These are phyloP conservation scores for Heterocephalus glaber DNA, from an alignment of 2,113 vertebrate species.

Conservation along the genomic window DNA sequence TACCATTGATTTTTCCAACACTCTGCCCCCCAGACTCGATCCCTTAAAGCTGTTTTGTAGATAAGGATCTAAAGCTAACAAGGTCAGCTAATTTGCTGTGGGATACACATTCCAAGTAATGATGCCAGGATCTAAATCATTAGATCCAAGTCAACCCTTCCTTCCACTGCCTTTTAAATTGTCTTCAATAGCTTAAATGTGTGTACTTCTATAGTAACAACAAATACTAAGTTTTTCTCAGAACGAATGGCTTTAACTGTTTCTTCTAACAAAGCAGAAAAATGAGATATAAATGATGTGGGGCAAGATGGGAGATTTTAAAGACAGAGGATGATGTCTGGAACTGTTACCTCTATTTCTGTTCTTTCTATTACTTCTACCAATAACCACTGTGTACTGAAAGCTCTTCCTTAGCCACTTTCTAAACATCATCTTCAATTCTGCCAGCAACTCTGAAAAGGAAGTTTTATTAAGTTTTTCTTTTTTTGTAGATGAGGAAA, in stretches of 20 bases:
- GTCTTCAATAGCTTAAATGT: background rate
- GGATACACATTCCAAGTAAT: background rate
- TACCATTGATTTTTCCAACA: background rate
- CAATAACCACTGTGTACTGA: background rate
- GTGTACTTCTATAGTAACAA: background rate
- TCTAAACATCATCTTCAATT: background rate
- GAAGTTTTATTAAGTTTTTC: background rate
- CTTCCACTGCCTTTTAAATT: background rate
- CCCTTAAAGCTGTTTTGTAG: background rate
- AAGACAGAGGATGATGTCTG: background rate
- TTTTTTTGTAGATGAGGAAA: background rate
- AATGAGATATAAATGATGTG: background rate
- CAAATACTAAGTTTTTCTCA: background rate
- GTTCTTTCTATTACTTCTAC: background rate
- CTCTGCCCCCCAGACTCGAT: background rate
- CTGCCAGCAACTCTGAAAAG: background rate
- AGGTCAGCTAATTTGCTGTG: background rate
- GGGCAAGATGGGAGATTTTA: background rate
- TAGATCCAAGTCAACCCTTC: background rate
- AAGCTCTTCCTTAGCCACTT: background rate
- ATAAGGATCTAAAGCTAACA: background rate
- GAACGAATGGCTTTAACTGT: background rate
- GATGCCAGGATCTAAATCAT: background rate
- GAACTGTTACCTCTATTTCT: background rate
- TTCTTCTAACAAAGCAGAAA: background rate